Evolutionary conservation across 2,113 vertebrate genomes (phyloP).

Genomic region (Cephalopterus ornatus): DNA sequence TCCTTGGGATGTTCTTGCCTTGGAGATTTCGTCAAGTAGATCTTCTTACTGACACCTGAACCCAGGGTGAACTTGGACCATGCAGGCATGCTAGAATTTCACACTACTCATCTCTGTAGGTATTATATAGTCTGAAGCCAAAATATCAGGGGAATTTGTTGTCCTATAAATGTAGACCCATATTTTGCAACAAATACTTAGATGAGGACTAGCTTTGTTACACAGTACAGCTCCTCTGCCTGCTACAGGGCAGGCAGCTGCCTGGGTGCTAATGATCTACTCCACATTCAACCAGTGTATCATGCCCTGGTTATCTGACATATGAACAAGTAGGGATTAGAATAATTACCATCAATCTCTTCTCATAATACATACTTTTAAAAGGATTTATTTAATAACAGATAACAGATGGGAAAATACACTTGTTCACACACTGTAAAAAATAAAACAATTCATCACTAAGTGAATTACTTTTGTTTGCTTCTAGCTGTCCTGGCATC

Average conservation of each 20-base stretch:
- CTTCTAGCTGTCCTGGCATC: neutral
- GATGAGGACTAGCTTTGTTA: neutral
- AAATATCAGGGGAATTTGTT: slow-evolving; percentile 21
- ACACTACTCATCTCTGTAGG: neutral
- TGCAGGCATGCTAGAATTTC: slow-evolving; percentile 14
- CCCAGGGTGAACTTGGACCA: neutral
- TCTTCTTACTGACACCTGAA: slow-evolving; percentile 63
- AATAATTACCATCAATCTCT: neutral
- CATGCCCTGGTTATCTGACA: neutral
- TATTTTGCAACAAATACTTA: neutral
- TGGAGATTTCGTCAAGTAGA: slow-evolving; percentile 54
- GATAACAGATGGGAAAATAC: neutral
- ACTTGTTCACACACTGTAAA: neutral
- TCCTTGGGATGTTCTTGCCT: slow-evolving; percentile 57
- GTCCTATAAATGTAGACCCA: neutral
- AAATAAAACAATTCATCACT: neutral
- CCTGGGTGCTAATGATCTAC: neutral
- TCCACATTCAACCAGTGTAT: neutral
- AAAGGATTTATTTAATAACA: neutral
- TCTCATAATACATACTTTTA: neutral
- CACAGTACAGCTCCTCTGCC: neutral
- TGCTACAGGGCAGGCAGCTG: neutral
- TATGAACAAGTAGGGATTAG: neutral
- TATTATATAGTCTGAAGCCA: slow-evolving; percentile 17
- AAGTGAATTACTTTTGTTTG: neutral